Percentiles rank a stretch among this genome's conserved stretches.
These are phyloP conservation scores for Murina feae DNA, from an alignment of 2,113 vertebrate genomes.

Conservation along the genomic window DNA sequence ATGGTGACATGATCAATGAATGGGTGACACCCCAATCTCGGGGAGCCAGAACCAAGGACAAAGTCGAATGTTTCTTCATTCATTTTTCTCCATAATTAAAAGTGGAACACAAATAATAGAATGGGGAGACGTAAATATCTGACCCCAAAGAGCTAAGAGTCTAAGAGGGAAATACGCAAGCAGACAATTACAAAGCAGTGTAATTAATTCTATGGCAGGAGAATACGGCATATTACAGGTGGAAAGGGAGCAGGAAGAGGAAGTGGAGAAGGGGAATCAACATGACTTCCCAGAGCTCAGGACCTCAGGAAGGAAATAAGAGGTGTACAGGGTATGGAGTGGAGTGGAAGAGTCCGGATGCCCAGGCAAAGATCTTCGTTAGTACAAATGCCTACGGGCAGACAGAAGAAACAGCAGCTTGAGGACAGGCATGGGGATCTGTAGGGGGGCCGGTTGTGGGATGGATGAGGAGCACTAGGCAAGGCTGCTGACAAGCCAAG, in stretches of 20 bases:
- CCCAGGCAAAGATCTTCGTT: not conserved
- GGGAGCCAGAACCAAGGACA: not conserved
- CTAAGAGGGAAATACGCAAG: not conserved
- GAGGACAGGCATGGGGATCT: not conserved
- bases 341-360: not conserved
- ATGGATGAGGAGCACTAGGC: not conserved
- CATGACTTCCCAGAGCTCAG: not conserved
- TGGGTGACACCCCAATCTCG: not conserved
- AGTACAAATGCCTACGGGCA: not conserved
- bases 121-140: not conserved
- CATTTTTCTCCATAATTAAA: not conserved
- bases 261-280: not conserved
- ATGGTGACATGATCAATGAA: not conserved
- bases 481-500: not conserved
- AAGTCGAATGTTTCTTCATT: not conserved
- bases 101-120: not conserved
- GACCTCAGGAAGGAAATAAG: not conserved
- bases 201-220: not conserved
- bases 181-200: not conserved
- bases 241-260: not conserved
- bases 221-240: not conserved
- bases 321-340: not conserved
- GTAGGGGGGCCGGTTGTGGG: not conserved
- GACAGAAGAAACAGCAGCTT: fast-evolving
- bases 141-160: not conserved